Evolutionary conservation across 2,797 vertebrate genomes (phyloP).

Genomic region (Aulostomus chinensis): DNA sequence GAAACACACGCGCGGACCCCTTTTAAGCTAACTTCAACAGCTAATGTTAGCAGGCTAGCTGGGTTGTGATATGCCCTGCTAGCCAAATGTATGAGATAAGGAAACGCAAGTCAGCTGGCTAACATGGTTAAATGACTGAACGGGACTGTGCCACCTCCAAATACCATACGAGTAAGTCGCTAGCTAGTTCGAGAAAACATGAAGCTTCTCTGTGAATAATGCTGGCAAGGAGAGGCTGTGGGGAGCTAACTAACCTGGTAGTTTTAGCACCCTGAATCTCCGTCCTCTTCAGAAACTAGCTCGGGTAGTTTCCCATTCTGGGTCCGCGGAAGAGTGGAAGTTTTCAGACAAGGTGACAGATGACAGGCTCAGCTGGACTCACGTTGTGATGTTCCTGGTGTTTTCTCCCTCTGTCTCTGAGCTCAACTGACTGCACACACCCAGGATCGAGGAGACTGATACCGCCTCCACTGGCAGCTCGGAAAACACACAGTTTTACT

Average conservation of each 20-base stretch:
- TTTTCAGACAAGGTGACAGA: slow-evolving; percentile 46
- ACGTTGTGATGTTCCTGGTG: slow-evolving; percentile 53
- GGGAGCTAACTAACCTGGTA: slow-evolving; percentile 71
- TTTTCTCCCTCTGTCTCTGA: slow-evolving; percentile 33
- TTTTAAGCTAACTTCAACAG: slow-evolving; percentile 47
- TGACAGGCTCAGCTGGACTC: slow-evolving; percentile 55
- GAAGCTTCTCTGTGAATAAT: slow-evolving; percentile 17
- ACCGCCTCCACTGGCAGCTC: slow-evolving; percentile 48
- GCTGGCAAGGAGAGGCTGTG: slow-evolving; percentile 25
- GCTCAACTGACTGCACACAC: slow-evolving; percentile 62
- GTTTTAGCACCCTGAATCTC: slow-evolving; percentile 50
- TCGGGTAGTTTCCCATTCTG: slow-evolving; percentile 68
- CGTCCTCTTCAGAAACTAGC: slow-evolving; percentile 66
- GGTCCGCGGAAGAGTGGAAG: slow-evolving; percentile 31
- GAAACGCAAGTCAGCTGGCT: slow-evolving; percentile 29
- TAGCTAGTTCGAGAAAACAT: too few relatives aligned
- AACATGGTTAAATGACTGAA: neutral
- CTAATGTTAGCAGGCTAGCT: slow-evolving; percentile 72
- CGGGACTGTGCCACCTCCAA: neutral
- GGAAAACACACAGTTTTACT: slow-evolving; percentile 37
- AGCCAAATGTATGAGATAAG: slow-evolving; percentile 39
- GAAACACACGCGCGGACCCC: slow-evolving; percentile 11
- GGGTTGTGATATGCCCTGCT: slow-evolving; percentile 39
- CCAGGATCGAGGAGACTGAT: slow-evolving; percentile 58
- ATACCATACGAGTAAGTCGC: neutral